These are phyloP conservation scores for Lophotis ruficrista DNA, from an alignment of 2,113 vertebrate species.

Conservation along the genomic window DNA sequence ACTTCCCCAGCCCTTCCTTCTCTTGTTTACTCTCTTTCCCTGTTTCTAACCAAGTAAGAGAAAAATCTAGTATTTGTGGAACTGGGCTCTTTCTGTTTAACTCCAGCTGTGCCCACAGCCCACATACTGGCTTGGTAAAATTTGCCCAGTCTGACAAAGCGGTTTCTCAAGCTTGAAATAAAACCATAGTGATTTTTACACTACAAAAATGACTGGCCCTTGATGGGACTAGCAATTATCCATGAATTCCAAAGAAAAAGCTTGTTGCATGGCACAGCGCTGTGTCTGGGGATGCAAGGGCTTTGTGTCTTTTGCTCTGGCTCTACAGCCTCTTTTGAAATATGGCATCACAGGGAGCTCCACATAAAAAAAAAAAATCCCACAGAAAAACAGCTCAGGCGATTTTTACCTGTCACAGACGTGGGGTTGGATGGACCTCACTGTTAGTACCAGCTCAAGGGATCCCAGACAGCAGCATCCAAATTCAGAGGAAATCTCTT, in stretches of 20 bases:
- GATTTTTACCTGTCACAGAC: neutral
- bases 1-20: conserved; percentile 13
- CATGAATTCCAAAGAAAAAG: conserved; percentile 27
- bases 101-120: conserved; percentile 41
- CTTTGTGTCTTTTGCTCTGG: neutral
- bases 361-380: neutral
- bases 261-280: neutral
- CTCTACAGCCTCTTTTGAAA: neutral
- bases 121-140: conserved; percentile 30
- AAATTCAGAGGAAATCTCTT: neutral
- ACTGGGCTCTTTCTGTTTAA: conserved; percentile 47
- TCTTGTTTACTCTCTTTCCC: conserved; percentile 44
- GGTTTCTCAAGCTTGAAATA: conserved; percentile 54
- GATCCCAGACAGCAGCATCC: neutral
- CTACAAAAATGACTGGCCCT: conserved; percentile 25
- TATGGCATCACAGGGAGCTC: neutral
- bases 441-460: neutral
- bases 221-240: conserved; percentile 28
- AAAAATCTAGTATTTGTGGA: conserved; percentile 51
- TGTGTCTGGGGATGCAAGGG: neutral
- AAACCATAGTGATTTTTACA: conserved; percentile 41
- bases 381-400: neutral
- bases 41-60: conserved; percentile 18
- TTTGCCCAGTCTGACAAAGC: conserved; percentile 42
- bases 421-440: neutral